A percentile compares a stretch with the other conserved stretches of the same genome.
phyloP scores from a whole-genome alignment of 2,797 vertebrate species.

The Mus spretus region DNA sequence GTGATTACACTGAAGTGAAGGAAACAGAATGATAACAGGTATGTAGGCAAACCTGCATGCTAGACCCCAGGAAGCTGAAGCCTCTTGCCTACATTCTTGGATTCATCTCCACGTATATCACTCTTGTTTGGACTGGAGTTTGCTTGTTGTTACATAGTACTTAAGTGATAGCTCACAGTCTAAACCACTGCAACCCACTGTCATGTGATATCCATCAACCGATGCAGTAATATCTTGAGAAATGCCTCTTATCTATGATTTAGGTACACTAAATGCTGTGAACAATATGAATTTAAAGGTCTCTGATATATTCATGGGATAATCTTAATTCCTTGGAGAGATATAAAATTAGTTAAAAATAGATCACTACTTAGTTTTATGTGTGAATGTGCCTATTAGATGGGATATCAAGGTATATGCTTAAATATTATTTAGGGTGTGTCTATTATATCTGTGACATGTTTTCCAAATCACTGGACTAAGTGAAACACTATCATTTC shows the following conservation, averaged over 20 bases:
- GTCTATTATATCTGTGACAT: background rate
- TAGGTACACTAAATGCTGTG: background rate
- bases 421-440: constrained; percentile 1
- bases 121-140: background rate
- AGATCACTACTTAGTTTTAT: background rate
- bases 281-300: background rate
- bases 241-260: background rate
- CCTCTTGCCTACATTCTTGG: background rate
- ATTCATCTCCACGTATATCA: constrained; percentile 11
- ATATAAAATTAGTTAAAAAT: background rate
- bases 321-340: background rate
- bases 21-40: background rate
- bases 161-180: background rate
- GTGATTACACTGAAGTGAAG: background rate
- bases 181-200: background rate
- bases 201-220: background rate
- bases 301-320: background rate
- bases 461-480: background rate
- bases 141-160: background rate
- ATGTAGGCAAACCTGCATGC: background rate
- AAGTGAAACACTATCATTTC: background rate
- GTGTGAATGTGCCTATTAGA: background rate
- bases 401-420: background rate
- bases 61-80: background rate
- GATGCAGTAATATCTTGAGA: background rate